phyloP scores from a whole-genome alignment of 2,888 invertebrate species.

The Nebria salina region DNA sequence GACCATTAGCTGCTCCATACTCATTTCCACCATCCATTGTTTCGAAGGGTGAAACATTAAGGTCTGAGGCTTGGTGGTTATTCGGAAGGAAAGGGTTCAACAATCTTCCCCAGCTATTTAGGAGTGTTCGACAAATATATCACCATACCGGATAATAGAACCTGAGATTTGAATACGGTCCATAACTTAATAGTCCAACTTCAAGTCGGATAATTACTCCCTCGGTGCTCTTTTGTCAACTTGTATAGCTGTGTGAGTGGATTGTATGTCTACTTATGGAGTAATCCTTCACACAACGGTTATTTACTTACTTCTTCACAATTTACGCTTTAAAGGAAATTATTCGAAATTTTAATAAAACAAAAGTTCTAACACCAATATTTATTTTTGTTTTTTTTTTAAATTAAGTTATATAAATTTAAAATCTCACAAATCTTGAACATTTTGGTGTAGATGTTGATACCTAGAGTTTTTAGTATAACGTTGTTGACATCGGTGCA shows the following conservation, averaged over 20 bases:
- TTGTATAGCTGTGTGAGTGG: constrained; percentile 11
- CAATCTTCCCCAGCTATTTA: constrained; percentile 25
- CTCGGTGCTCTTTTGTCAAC: constrained; percentile 44
- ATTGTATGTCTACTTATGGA: background rate
- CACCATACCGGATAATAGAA: constrained; percentile 33
- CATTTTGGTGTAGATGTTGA: background rate
- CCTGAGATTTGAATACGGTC: constrained; percentile 38
- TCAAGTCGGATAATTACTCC: constrained; percentile 45
- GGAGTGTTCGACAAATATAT: constrained; percentile 46
- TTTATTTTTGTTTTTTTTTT: too few relatives aligned
- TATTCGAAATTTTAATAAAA: too few relatives aligned
- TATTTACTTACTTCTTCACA: background rate
- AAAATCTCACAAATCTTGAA: too few relatives aligned
- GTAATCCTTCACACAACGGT: constrained; percentile 23
- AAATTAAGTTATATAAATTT: too few relatives aligned
- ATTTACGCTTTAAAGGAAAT: background rate
- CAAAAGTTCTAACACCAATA: too few relatives aligned
- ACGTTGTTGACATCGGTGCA: constrained; percentile 18
- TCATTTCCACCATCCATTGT: constrained; percentile 31
- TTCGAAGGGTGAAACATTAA: constrained; percentile 40
- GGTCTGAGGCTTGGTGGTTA: background rate
- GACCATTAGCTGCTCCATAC: constrained; percentile 23
- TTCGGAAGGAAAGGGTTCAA: background rate
- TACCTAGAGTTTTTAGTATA: background rate
- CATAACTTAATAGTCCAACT: constrained; percentile 46